These are phyloP conservation scores for Eilema sororculum DNA, from an alignment of 2,888 invertebrate species.

Conservation along the genomic window DNA sequence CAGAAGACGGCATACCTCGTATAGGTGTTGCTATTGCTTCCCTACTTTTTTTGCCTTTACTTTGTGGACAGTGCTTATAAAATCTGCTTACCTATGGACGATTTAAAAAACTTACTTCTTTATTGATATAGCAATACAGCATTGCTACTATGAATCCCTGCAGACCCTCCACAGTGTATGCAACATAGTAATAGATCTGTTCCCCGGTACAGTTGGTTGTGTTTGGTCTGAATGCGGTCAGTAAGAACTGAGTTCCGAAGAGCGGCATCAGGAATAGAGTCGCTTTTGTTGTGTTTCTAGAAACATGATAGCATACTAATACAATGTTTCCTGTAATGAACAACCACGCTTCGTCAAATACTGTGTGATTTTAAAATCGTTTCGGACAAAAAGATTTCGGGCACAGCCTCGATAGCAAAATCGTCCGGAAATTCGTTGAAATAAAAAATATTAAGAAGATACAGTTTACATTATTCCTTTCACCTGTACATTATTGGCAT, in stretches of 20 bases:
- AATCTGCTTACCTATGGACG: background rate
- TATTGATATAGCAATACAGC: constrained; percentile 89
- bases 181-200: constrained; percentile 87
- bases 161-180: constrained; percentile 87
- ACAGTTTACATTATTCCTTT: too few relatives aligned
- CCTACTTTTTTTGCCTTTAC: too few relatives aligned
- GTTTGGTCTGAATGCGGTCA: constrained; percentile 86
- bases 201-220: constrained; percentile 83
- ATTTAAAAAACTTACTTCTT: constrained; percentile 82
- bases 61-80: background rate
- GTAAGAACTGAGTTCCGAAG: constrained; percentile 90
- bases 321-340: background rate
- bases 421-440: too few relatives aligned
- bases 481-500: too few relatives aligned
- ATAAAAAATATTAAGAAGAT: too few relatives aligned
- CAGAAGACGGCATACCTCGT: too few relatives aligned
- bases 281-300: constrained; percentile 88
- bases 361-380: too few relatives aligned
- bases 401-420: too few relatives aligned
- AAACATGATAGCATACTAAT: background rate
- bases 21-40: too few relatives aligned
- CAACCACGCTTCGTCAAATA: background rate
- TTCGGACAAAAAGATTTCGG: too few relatives aligned
- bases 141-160: constrained; percentile 89
- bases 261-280: constrained; percentile 90